Percentiles rank a stretch among this genome's conserved stretches.
phyloP scores from a whole-genome alignment of 2,113 vertebrate species.

The Channa maculata region DNA sequence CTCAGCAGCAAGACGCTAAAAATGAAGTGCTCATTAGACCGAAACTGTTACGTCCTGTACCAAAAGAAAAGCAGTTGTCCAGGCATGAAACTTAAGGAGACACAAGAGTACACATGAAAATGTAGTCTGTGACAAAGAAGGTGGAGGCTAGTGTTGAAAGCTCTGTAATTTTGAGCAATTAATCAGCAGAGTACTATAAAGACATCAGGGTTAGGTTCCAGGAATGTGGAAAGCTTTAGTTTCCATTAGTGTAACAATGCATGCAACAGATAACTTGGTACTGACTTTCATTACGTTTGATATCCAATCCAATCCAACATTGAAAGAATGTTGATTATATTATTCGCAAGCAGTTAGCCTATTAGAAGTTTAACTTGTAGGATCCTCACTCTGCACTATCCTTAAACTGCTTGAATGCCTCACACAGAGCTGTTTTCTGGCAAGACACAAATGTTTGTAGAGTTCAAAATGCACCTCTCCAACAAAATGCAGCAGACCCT shows the following conservation, averaged over 20 bases:
- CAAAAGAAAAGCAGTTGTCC: constrained; percentile 52
- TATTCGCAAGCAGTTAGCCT: no score
- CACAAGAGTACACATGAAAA: constrained; percentile 25
- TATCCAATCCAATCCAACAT: neutral
- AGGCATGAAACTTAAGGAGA: constrained; percentile 68
- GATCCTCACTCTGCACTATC: no score
- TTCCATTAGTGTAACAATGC: neutral
- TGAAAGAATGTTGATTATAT: no score
- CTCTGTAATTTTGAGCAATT: neutral
- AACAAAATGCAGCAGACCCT: no score
- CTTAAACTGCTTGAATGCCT: no score
- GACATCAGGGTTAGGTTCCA: neutral
- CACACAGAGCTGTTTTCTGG: no score
- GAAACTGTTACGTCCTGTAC: constrained; percentile 49
- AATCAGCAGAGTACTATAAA: constrained; percentile 26
- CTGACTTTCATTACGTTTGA: neutral
- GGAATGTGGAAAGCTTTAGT: neutral
- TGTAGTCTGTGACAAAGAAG: constrained; percentile 21
- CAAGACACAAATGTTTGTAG: no score
- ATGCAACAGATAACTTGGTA: neutral
- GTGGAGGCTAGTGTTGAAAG: constrained; percentile 18
- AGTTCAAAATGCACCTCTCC: no score
- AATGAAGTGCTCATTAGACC: constrained; percentile 47
- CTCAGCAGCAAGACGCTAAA: constrained; percentile 62
- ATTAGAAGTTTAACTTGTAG: no score